Base-by-base conservation (phyloP, 2,113 vertebrate genomes). In the Aleadryas rufinucha region DNA sequence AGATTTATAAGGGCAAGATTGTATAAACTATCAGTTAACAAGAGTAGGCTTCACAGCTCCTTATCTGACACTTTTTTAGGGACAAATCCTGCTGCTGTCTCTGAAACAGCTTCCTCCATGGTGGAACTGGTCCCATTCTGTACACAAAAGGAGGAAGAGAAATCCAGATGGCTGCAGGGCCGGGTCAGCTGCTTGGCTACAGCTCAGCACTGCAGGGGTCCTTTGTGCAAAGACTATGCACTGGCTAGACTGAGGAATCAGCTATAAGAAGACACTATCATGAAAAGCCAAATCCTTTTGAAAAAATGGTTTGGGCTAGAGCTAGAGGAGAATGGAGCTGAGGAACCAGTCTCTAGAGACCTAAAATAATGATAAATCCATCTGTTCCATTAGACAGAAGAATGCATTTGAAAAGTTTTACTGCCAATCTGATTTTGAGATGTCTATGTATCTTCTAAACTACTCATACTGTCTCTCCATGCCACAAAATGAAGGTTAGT, bases 131-230 rank as follows among this genome's bases (percentile, higher is more conserved):
- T 95, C 86, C 65, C 95, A 87, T 33, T 96, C 86, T 81, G 80
- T 53, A 37, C 76, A 96, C 92, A 94, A 96, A 96, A 90, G 93
- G 93, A 94, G 96, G 93, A 96, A 96, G 89, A 83, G 92, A 90
- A 93, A 72, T 69, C 90, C 96, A 96, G 96, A 93, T 95, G 95
- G 95, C 92, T 87, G 90, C 75, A 80, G 78, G 87, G 90, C 90
- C 0, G 1, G 69, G 90, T 95, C 95, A 95, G 92, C 92, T 93
- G 90, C 83, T 93, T 96, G 93, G 96, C 96, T 88, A 45, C 59
- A 77, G 82, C 87, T 96, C 88, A 95, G 82, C 56, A 3, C 92
- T 91, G 90, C 95, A 94, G 79, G 95, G 88, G 82, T 92, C 71
- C 92, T 77, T 74, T 90, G 59, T 37, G 70, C 56, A 85, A 79